Evolutionary conservation across 2,888 invertebrate species (phyloP), one percentile per base, ranked within the genome.

Genomic region (Onthophagus sagittarius): DNA sequence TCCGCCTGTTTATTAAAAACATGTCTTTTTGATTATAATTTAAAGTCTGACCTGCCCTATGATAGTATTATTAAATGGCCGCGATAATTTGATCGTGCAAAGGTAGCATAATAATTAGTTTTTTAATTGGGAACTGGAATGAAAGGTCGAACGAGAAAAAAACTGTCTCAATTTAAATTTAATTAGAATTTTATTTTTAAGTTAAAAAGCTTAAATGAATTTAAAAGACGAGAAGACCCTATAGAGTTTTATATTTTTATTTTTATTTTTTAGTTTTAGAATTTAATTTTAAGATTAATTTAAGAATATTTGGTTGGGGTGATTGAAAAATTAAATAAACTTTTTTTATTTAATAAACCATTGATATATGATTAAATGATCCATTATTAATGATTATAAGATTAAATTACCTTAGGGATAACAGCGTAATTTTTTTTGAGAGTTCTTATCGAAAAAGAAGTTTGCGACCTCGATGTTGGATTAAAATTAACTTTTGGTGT

Each of bases 391-490:
- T 86, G 88, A 89, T 89, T 89, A 89, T 78, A 89, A 89, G 89
- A 88, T 86, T 86, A 90, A 93, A 89, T 91, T 92, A 92, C 92
- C 90, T 90, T 90, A 91, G 91, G 92, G 92, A 92, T 93, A 93
- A 93, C 92, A 93, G 92, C 91, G 90, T 92, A 89, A 92, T 93
- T 88, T 89, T 89, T 89, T 90, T 90, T 86, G 86, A 90, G 88
- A 93, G 92, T 88, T 88, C 91, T 83, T 85, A 93, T 93, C 89
- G 86, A 88, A 89, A 90, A 88, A 87, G 89, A 85, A 89, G 91
- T 87, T 93, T 93, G 91, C 90, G 91, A 93, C 93, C 93, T 94
- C 93, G 93, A 94, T 94, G 93, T 93, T 94, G 88, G 23, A 23
- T 23, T 23, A 23, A 23, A 23, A 23, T 23, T 23, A 23, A 23